Base-by-base conservation (phyloP, 2,113 vertebrate genomes). In the Podiceps cristatus region DNA sequence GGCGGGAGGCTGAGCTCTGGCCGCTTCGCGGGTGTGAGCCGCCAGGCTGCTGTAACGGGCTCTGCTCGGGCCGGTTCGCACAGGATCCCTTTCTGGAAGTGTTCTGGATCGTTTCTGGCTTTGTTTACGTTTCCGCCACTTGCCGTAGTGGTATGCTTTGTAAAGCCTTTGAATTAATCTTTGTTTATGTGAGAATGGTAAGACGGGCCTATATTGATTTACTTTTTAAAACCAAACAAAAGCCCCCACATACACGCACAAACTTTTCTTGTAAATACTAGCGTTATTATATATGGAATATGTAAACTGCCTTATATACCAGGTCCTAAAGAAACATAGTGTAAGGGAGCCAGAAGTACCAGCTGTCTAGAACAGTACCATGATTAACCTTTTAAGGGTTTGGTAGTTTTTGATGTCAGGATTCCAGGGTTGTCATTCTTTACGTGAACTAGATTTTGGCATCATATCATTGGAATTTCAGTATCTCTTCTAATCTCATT, bases 161-260 rank as follows among this genome's bases (percentile, higher is more conserved):
- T 63, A 29, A 73, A 49, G 78, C 44, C 18, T 8, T 23, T 45
- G 64, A 59, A 10, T 5, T 31, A 5, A 20, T 18, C 23, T 59
- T 76, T 88, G 52, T 64, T 58, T 53, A 10, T 1, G 6, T 50
- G 91, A 29, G 75, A 53, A 14, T 7, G 22, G 40, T 28, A 4
- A 35, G 55, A 5, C 22, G n/a, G 55, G 10, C 11, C 7, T 62
- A 0, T 7, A 35, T 58, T 2, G 17, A 18, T 47, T 45, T 33
- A 10, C 23, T 83, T 74, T 18, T 9, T 19, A 11, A 11, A 82
- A 31, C 8, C 28, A 37, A 67, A 5, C 33, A 23, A 42, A 63
- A 24, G 10, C 0, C 20, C 28, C 7, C 16, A 4, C 14, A 2
- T 52, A 22, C 3, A 3, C 6, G 67, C 29, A 2, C 42, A 19